Conservation (phyloP, 2,113 vertebrate species). For the Cricetomys ansorgei region DNA sequence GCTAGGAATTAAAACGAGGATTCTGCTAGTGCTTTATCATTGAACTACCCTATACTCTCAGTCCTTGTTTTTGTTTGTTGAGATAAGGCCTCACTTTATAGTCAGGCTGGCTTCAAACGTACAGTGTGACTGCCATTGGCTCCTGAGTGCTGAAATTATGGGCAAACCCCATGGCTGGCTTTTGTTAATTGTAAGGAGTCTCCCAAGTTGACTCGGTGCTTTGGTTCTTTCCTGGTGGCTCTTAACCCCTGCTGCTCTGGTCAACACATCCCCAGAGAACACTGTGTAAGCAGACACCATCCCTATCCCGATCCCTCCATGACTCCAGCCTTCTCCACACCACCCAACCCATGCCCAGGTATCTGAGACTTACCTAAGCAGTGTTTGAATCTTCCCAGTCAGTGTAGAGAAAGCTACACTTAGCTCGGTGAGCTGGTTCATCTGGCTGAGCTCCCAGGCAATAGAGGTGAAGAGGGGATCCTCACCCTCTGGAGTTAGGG, state of each 20-base stretch:
- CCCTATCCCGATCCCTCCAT: rapidly evolving
- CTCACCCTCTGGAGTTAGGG: neutral
- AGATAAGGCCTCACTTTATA: neutral
- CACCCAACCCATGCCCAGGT: neutral
- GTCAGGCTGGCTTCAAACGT: neutral
- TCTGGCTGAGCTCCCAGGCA: conserved; percentile 89
- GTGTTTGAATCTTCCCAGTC: conserved; percentile 91
- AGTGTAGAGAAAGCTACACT: conserved; percentile 94
- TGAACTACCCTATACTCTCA: neutral
- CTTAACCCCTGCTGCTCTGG: neutral
- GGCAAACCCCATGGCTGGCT: neutral
- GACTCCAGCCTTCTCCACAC: neutral
- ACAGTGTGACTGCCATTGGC: neutral
- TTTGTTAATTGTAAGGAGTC: neutral
- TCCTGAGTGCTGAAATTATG: neutral
- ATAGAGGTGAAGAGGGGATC: conserved; percentile 87
- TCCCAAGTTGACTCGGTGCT: neutral
- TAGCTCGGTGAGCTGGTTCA: conserved; percentile 90
- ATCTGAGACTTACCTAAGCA: conserved; percentile 90
- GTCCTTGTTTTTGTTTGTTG: neutral
- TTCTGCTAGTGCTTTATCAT: neutral
- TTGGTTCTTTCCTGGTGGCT: neutral
- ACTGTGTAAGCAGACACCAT: neutral
- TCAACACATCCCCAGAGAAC: neutral
- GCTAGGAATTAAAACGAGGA: neutral